Conservation (phyloP, 2,113 vertebrate species). For the Brachypodius melanocephalos region DNA sequence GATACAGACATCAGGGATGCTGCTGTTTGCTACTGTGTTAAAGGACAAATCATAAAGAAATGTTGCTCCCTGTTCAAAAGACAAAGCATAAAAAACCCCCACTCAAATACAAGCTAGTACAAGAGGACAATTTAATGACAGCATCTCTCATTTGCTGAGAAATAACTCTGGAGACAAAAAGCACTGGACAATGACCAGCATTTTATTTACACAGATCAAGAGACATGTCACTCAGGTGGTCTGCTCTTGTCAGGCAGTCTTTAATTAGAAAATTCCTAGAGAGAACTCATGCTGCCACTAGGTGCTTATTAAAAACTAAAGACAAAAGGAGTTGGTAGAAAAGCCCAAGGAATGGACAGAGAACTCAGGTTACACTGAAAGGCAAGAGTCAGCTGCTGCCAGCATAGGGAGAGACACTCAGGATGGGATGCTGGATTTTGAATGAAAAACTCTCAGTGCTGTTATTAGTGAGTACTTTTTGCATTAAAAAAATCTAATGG, state of each 20-base stretch:
- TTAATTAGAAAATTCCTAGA: slow-evolving; percentile 80
- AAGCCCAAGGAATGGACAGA: slow-evolving; percentile 13
- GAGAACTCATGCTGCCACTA: slow-evolving; percentile 45
- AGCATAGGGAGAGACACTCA: neutral
- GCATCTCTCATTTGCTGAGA: slow-evolving; percentile 49
- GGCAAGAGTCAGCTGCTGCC: slow-evolving; percentile 19
- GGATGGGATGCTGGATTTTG: slow-evolving; percentile 73
- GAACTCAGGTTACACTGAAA: slow-evolving; percentile 16
- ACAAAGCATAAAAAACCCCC: neutral
- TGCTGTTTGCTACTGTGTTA: neutral
- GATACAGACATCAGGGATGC: neutral
- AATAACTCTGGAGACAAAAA: slow-evolving; percentile 38
- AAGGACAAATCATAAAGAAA: neutral
- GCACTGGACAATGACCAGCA: slow-evolving; percentile 51
- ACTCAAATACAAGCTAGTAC: neutral
- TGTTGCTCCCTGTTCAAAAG: neutral
- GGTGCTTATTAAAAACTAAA: slow-evolving; percentile 64
- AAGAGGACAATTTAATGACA: slow-evolving; percentile 52
- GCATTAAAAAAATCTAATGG: slow-evolving; percentile 39
- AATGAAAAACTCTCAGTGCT: slow-evolving; percentile 70
- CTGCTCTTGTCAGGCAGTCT: slow-evolving; percentile 63
- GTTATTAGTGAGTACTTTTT: slow-evolving; percentile 76
- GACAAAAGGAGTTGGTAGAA: slow-evolving; percentile 29
- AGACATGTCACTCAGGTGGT: slow-evolving; percentile 52
- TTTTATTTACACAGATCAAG: slow-evolving; percentile 67